Conservation (phyloP, 2,888 invertebrate species). For the Schizaphis graminum region DNA sequence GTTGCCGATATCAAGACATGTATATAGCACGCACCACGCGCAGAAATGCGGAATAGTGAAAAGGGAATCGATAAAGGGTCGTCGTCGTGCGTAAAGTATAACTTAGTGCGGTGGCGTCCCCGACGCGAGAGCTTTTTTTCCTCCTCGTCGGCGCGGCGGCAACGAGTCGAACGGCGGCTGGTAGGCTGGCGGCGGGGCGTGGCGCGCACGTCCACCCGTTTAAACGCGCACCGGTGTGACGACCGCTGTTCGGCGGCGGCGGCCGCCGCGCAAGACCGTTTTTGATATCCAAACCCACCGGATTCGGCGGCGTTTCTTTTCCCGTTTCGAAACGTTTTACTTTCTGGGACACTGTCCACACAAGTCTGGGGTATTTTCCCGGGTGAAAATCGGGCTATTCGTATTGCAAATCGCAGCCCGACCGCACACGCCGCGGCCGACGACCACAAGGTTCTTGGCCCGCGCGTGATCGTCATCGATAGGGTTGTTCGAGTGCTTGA, state of each 20-base stretch:
- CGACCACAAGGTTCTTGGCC: neutral
- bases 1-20: neutral
- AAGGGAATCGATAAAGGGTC: conserved; percentile 55
- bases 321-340: neutral
- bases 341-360: neutral
- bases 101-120: conserved; percentile 25
- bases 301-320: neutral
- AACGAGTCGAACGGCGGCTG: neutral
- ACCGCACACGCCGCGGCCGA: too few species aligned
- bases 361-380: neutral
- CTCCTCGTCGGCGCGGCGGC: neutral
- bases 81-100: conserved; percentile 27
- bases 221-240: conserved; percentile 19
- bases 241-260: conserved; percentile 46
- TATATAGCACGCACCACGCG: neutral
- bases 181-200: conserved; percentile 39
- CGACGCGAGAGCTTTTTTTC: conserved; percentile 35
- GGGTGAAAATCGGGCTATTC: neutral
- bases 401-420: too few species aligned
- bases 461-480: neutral
- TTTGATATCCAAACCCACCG: neutral
- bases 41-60: neutral
- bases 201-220: neutral
- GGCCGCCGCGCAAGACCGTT: neutral
- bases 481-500: neutral